phyloP scores from a whole-genome alignment of 2,888 invertebrate genomes.

The Thera britannica region DNA sequence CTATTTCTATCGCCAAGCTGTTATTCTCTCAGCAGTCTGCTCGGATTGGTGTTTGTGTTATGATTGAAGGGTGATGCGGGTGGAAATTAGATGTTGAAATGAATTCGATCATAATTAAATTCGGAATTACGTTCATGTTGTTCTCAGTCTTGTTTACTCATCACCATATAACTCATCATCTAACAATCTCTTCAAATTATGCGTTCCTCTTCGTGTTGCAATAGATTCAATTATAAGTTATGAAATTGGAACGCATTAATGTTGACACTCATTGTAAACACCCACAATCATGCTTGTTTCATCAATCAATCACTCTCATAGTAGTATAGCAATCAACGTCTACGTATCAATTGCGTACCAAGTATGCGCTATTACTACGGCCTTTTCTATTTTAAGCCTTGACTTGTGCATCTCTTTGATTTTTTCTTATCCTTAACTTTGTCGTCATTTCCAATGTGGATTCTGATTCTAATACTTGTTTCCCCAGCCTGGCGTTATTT shows the following conservation, averaged over 20 bases:
- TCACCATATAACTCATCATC: neutral
- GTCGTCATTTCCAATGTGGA: neutral
- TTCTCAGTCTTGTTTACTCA: neutral
- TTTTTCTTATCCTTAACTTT: neutral
- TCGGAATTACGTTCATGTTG: neutral
- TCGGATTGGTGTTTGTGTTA: no score
- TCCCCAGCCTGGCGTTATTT: neutral
- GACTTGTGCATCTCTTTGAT: neutral
- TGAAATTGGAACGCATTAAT: slow-evolving; percentile 57
- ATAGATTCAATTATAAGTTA: slow-evolving; percentile 42
- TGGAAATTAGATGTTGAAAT: no score
- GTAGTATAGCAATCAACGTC: slow-evolving; percentile 50
- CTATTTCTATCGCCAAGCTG: no score
- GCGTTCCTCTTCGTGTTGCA: slow-evolving; percentile 35
- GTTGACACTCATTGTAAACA: slow-evolving; percentile 52
- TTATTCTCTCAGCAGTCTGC: no score
- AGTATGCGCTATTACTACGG: slow-evolving; percentile 16
- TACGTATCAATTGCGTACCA: slow-evolving; percentile 47
- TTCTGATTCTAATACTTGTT: no score
- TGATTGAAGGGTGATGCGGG: no score
- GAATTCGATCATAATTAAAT: no score
- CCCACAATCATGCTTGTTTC: slow-evolving; percentile 55
- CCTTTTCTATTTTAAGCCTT: slow-evolving; percentile 33
- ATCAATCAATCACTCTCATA: slow-evolving; percentile 58
- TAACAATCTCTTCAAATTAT: slow-evolving; percentile 1